phyloP scores from a whole-genome alignment of 2,888 invertebrate species.

The Quadriops clusia region DNA sequence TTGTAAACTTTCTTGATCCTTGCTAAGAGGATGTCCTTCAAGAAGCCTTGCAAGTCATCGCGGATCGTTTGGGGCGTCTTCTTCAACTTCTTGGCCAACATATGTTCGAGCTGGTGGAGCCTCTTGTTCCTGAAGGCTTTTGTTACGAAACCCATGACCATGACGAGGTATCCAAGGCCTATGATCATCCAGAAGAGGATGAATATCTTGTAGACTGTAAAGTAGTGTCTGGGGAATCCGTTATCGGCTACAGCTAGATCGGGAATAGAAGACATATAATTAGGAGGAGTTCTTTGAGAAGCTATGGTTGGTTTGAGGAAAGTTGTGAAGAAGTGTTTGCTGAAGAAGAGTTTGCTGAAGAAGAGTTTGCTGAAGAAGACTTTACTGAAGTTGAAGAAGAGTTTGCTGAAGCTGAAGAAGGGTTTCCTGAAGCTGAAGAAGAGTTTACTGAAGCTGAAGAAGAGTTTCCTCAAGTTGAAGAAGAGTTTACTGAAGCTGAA shows the following conservation, averaged over 20 bases:
- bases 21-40: constrained; percentile 62
- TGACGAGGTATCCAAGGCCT: constrained; percentile 80
- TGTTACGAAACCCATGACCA: constrained; percentile 79
- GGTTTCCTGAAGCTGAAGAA: too few species aligned
- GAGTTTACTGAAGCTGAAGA: too few species aligned
- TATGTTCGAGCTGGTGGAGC: constrained; percentile 61
- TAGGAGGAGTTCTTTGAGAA: too few species aligned
- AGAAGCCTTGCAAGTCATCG: constrained; percentile 28
- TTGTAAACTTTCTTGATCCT: constrained; percentile 68
- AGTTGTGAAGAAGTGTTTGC: background rate
- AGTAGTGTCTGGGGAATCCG: too few species aligned
- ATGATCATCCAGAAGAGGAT: constrained; percentile 83
- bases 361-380: background rate
- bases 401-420: too few species aligned
- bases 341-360: background rate
- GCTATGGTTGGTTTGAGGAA: background rate
- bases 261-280: too few species aligned
- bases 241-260: too few species aligned
- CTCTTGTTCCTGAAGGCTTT: constrained; percentile 65
- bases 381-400: too few species aligned
- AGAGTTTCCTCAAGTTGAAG: too few species aligned
- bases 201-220: constrained; percentile 68
- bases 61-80: constrained; percentile 68
- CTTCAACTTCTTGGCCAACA: constrained; percentile 63
- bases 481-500: too few species aligned